A percentile compares a stretch with the other conserved stretches of the same genome.
phyloP scores from a whole-genome alignment of 2,888 invertebrate species.

The Rotaria socialis region DNA sequence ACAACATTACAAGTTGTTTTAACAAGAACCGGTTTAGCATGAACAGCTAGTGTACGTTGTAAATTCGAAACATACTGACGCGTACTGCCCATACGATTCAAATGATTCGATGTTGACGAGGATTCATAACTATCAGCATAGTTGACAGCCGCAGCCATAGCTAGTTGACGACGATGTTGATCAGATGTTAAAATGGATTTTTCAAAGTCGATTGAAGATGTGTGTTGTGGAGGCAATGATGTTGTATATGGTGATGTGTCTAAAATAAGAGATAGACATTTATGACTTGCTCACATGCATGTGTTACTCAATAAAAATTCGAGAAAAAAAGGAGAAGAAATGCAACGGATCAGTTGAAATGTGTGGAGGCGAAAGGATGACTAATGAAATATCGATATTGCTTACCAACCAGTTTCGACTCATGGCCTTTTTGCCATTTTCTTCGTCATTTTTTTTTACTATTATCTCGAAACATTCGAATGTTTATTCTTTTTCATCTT shows the following conservation, averaged over 20 bases:
- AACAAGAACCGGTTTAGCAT: constrained; percentile 8
- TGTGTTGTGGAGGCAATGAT: not conserved
- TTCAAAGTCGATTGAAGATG: not conserved
- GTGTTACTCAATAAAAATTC: constrained; percentile 25
- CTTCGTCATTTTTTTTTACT: not conserved
- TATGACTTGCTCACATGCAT: not conserved
- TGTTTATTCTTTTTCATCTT: not conserved
- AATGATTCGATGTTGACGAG: not conserved
- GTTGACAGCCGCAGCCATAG: not conserved
- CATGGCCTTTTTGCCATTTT: not conserved
- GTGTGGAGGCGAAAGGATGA: not conserved
- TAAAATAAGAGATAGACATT: not conserved
- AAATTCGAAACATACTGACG: not conserved
- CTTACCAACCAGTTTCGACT: not conserved
- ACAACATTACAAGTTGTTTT: not conserved
- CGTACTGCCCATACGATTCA: constrained; percentile 1
- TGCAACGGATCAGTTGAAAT: not conserved
- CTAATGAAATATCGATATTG: constrained; percentile 8
- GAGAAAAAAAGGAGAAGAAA: not conserved
- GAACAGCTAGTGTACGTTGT: not conserved
- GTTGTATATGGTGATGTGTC: not conserved
- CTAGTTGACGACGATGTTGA: not conserved
- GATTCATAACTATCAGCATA: not conserved
- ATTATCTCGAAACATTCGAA: constrained; percentile 1
- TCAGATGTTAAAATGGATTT: not conserved